Percentiles rank a stretch among this genome's conserved stretches.
phyloP scores from a whole-genome alignment of 2,797 vertebrate genomes.

The Anableps anableps region DNA sequence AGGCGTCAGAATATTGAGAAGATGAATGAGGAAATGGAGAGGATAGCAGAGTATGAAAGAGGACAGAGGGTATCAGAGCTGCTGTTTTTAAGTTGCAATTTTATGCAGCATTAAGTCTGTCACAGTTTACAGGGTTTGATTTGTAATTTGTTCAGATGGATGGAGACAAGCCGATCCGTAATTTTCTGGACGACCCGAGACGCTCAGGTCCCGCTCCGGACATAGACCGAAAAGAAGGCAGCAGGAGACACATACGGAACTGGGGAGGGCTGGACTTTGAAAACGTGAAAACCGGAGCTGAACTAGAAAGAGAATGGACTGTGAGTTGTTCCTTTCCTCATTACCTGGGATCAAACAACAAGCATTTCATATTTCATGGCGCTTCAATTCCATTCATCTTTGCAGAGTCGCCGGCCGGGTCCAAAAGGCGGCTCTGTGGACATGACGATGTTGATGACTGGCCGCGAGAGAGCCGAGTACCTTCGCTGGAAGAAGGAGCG shows the following conservation, averaged over 20 bases:
- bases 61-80: conserved; percentile 83
- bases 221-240: conserved; percentile 88
- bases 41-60: conserved; percentile 91
- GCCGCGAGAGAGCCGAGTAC: conserved; percentile 91
- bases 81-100: not conserved
- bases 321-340: conserved; percentile 63
- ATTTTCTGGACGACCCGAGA: conserved; percentile 92
- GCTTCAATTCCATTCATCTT: not conserved
- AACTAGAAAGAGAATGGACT: conserved; percentile 85
- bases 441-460: conserved; percentile 95
- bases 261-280: conserved; percentile 94
- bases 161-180: conserved; percentile 87
- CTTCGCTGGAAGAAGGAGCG: conserved; percentile 94
- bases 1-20: conserved; percentile 92
- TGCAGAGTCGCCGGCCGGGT: conserved; percentile 76
- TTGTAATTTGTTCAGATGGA: conserved; percentile 70
- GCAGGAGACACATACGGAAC: conserved; percentile 89
- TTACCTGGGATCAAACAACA: not conserved
- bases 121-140: not conserved
- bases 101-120: not conserved
- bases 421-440: conserved; percentile 76
- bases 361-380: not conserved
- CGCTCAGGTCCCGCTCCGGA: conserved; percentile 85
- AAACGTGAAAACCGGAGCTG: conserved; percentile 87
- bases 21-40: conserved; percentile 97